Conservation (phyloP, 2,113 vertebrate species). For the Toxotes jaculatrix region DNA sequence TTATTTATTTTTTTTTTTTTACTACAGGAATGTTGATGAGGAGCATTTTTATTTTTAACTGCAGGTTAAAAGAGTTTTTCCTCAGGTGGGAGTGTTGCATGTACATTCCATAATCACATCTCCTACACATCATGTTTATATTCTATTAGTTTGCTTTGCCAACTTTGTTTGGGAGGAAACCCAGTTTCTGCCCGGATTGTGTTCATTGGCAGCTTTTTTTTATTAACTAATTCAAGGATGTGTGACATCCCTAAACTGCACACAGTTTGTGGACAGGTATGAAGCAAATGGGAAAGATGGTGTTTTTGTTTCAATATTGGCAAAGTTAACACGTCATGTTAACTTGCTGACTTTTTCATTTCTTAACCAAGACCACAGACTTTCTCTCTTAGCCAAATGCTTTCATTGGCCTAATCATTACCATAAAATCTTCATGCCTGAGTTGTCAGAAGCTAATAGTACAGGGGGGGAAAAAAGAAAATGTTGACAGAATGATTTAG, state of each 20-base stretch:
- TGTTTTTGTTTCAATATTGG: not conserved
- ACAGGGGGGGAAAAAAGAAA: not conserved
- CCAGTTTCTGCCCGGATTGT: slow-evolving; percentile 3
- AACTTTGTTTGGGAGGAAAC: not conserved
- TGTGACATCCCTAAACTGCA: not conserved
- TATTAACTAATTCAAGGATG: not conserved
- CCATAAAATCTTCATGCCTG: no score
- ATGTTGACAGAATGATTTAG: not conserved
- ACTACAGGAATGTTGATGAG: not conserved
- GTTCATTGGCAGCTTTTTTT: not conserved
- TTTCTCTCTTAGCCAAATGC: not conserved
- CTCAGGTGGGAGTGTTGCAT: not conserved
- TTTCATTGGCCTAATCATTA: no score
- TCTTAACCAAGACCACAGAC: not conserved
- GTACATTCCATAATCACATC: not conserved
- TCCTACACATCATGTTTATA: not conserved
- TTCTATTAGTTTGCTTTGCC: not conserved
- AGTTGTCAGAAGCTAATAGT: not conserved
- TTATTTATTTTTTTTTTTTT: not conserved
- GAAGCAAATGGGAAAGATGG: not conserved
- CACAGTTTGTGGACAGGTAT: not conserved
- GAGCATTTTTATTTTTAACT: slow-evolving; percentile 2
- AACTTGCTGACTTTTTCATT: not conserved
- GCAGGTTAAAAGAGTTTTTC: not conserved
- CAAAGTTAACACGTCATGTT: not conserved